These are phyloP conservation scores for Sialis lutaria DNA, from an alignment of 2,888 invertebrate genomes.

Conservation along the genomic window DNA sequence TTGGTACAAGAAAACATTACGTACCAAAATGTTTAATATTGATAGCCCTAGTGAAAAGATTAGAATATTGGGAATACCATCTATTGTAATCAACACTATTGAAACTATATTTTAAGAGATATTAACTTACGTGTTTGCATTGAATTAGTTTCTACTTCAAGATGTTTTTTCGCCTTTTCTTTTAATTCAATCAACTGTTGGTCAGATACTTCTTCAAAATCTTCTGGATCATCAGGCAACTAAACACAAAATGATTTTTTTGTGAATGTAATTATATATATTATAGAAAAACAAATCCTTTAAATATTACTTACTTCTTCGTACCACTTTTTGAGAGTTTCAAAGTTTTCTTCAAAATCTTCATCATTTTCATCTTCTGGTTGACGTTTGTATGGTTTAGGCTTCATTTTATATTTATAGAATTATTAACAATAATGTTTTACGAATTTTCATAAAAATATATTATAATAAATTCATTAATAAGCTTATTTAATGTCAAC, in stretches of 20 bases:
- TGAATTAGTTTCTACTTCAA: constrained; percentile 44
- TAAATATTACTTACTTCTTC: constrained; percentile 29
- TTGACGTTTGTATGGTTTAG: no score
- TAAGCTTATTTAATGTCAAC: no score
- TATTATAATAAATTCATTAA: no score
- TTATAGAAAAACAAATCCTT: constrained; percentile 2
- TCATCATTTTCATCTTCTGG: constrained; percentile 13
- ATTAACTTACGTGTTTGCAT: constrained; percentile 37
- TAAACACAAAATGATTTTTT: constrained; percentile 14
- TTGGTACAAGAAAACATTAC: neutral
- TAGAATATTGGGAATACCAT: no score
- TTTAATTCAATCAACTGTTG: constrained; percentile 38
- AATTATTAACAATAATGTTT: no score
- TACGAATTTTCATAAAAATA: no score
- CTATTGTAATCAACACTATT: no score
- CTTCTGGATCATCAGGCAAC: constrained; percentile 31
- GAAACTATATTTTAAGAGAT: constrained; percentile 1
- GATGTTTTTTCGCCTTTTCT: constrained; percentile 45
- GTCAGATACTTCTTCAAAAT: constrained; percentile 26
- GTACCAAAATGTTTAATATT: no score
- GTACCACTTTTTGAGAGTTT: constrained; percentile 44
- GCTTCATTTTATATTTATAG: no score
- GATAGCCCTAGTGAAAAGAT: no score
- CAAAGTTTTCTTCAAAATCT: constrained; percentile 28
- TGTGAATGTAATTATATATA: constrained; percentile 1